Conservation (phyloP, 2,888 invertebrate species). For the Scaeva pyrastri region DNA sequence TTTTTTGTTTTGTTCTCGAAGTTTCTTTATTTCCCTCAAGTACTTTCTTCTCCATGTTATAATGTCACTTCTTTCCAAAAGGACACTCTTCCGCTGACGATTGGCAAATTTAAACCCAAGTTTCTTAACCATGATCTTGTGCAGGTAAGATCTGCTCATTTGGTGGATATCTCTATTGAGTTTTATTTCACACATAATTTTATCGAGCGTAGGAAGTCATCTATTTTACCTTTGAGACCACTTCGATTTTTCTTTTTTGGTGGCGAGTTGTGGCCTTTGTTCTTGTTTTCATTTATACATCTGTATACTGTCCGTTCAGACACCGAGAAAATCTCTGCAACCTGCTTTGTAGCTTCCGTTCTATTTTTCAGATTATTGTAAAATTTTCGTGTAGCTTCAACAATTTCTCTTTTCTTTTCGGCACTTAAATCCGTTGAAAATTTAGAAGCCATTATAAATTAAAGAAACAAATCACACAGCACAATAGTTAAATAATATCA, state of each 20-base stretch:
- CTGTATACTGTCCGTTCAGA: neutral
- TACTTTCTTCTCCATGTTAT: conserved; percentile 2
- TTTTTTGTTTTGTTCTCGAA: conserved; percentile 4
- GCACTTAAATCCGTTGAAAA: too few relatives aligned
- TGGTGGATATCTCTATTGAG: neutral
- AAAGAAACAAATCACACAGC: too few relatives aligned
- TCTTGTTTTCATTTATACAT: neutral
- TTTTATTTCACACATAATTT: neutral
- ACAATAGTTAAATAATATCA: too few relatives aligned
- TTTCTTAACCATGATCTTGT: neutral
- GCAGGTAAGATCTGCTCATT: neutral
- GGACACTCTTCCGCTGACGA: conserved; percentile 13
- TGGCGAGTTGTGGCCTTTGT: conserved; percentile 7
- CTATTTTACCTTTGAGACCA: neutral
- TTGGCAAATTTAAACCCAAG: conserved; percentile 13
- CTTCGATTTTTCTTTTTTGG: conserved; percentile 1
- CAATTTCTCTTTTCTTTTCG: too few relatives aligned
- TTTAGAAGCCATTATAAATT: too few relatives aligned
- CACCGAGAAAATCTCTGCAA: too few relatives aligned
- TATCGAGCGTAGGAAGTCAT: conserved; percentile 11
- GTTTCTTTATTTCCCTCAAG: neutral
- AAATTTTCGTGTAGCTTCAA: too few relatives aligned
- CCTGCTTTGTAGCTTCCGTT: too few relatives aligned
- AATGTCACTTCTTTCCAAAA: conserved; percentile 5
- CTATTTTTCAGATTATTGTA: too few relatives aligned